Base-by-base conservation (phyloP, 2,797 vertebrate genomes). In the Sebastolobus altivelis region DNA sequence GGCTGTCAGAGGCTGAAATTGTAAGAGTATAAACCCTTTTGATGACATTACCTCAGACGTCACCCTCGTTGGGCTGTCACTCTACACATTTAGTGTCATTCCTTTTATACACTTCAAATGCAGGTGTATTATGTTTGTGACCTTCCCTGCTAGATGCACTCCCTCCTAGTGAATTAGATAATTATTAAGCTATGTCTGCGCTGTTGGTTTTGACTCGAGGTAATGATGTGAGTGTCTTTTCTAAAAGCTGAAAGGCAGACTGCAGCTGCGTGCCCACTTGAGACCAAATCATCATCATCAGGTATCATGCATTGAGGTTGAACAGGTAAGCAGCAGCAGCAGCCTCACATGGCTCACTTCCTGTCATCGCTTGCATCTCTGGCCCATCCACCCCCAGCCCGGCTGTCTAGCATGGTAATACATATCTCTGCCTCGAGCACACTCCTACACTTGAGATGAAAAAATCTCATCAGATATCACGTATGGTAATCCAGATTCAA, bases 301-400 rank as follows among this genome's bases (percentile, higher is more conserved):
- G 76, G 66, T 77, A 70, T 72, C 25, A 27, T 75, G 82, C 79
- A 76, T 55, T 70, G 37, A 74, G 68, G 83, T 70, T 82, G 88
- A 87, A 82, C 89, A 93, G 78, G 87, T 91, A 82, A 88, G 69
- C 38, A 80, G 56, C 46, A 80, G 56, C 46, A 80, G 60, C 52
- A 80, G 73, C 20, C 55, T 76, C 77, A 46, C 76, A 79, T 72
- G 54, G 62, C 74, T 91, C 83, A 72, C 79, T 84, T 91, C 75
- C 84, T 82, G 86, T 91, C 84, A 85, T 72, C 61, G 43, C 65
- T 75, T 75, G 71, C 58, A 78, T 79, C 85, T 75, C 49, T 62
- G 63, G 68, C 81, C 79, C 78, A 76, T 80, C 85, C 80, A 77
- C 84, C 72, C 65, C 77, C 83, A 81, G 63, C 79, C 70, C 68